Evolutionary conservation across 2,797 vertebrate species (phyloP), one percentile per base, ranked within the genome.

Genomic region (Champsocephalus gunnari): DNA sequence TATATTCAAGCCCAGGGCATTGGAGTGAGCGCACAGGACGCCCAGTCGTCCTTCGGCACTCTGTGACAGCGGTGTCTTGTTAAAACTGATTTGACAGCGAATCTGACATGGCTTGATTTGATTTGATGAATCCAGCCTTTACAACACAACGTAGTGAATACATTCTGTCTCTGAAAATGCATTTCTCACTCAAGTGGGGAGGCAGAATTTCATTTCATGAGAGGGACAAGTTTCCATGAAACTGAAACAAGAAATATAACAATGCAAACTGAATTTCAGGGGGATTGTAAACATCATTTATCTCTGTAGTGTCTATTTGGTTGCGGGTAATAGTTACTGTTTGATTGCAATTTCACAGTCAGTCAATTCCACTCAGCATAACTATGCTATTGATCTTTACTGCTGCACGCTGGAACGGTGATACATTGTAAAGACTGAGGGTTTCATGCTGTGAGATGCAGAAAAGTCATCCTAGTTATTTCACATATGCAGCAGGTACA

Each of bases 291-390:
- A 91, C 87, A 91, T 85, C 64, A 84, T 91, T 88, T 87, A 81
- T 93, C 87, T 91, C 58, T 80, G 82, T 87, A 81, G 82, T 74
- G 80, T 87, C 79, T 86, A 65, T 84, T 88, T 91, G 87, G 80
- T 85, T 75, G 83, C 83, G 70, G 80, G 70, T 86, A 89, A 90
- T 89, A 89, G 86, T 87, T 85, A 83, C 87, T 78, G 80, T 90
- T 93, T 93, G 86, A 92, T 92, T 92, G 92, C 85, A 93, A 91
- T 92, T 93, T 93, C 89, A 92, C 85, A 89, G 85, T 89, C 85
- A 85, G 86, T 92, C 89, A 93, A 89, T 92, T 93, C 81, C 75
- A 83, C 83, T 91, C 81, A 77, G 83, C 79, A 85, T 87, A 91
- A 92, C 59, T 72, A 87, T 77, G 80, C 75, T 88, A 93, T 93